Percentiles rank a stretch among this genome's conserved stretches.
Conservation (phyloP, 2,888 invertebrate species). For the Sinodicranocentrus sp. region DNA sequence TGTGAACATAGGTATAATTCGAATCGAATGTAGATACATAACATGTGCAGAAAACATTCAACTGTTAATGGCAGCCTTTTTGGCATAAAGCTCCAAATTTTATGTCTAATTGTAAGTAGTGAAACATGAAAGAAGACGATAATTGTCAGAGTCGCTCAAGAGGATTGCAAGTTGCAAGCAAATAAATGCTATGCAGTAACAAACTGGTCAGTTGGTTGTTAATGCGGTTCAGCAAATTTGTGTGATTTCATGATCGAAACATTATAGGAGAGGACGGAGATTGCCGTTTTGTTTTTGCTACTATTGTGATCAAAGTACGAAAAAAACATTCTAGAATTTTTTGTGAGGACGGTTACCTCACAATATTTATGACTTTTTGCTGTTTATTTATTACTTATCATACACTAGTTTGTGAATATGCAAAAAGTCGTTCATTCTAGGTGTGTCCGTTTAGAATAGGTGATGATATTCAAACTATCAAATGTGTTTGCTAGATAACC, state of each 20-base stretch:
- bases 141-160: constrained; percentile 18
- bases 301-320: not conserved
- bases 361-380: not conserved
- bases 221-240: constrained; percentile 23
- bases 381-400: too few species aligned
- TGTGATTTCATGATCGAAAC: constrained; percentile 31
- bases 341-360: constrained; percentile 9
- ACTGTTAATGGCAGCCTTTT: not conserved
- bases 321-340: not conserved
- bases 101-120: not conserved
- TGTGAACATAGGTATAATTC: too few species aligned
- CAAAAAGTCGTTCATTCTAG: too few species aligned
- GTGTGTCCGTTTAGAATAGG: too few species aligned
- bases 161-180: constrained; percentile 6
- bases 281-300: constrained; percentile 1
- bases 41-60: too few species aligned
- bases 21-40: too few species aligned
- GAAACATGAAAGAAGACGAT: constrained; percentile 12
- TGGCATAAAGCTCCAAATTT: not conserved
- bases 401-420: too few species aligned
- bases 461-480: too few species aligned
- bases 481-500: too few species aligned
- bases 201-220: constrained; percentile 11
- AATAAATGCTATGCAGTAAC: constrained; percentile 1
- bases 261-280: constrained; percentile 3